Conservation (phyloP, 2,113 vertebrate species). For the Pogonocichla stellata region DNA sequence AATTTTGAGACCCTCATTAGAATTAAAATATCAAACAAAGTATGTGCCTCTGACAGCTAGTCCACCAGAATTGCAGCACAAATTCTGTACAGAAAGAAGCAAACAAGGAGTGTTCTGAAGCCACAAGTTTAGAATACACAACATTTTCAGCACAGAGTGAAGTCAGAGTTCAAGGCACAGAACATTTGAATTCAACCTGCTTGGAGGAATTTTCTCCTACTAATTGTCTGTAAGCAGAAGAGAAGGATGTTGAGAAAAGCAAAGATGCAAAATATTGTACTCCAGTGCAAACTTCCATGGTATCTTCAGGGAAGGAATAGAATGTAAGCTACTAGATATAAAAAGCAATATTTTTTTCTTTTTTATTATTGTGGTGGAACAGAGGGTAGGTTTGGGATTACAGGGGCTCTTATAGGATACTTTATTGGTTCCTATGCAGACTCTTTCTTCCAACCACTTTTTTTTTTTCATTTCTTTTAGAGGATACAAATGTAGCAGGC, state of each 20-base stretch:
- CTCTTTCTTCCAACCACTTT: not conserved
- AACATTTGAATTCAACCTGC: not conserved
- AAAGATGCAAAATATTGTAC: not conserved
- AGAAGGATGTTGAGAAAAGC: not conserved
- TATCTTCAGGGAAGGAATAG: not conserved
- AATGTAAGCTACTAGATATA: not conserved
- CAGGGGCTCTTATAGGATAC: not conserved
- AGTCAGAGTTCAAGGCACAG: not conserved
- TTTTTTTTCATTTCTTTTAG: not conserved
- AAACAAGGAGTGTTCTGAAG: slow-evolving; percentile 2
- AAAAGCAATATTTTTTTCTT: not conserved
- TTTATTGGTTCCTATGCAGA: not conserved
- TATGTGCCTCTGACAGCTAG: not conserved
- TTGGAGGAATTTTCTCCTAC: not conserved
- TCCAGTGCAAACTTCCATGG: not conserved
- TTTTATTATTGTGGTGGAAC: not conserved
- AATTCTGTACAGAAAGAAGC: not conserved
- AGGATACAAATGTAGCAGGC: not conserved
- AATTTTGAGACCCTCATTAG: slow-evolving; percentile 61
- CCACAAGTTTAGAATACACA: not conserved
- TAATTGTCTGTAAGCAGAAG: not conserved
- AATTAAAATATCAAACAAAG: slow-evolving; percentile 39
- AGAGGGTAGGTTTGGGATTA: not conserved
- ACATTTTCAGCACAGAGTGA: not conserved
- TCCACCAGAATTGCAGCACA: not conserved